Conservation (phyloP, 2,797 vertebrate species). For the Micropoecilia bifurca region DNA sequence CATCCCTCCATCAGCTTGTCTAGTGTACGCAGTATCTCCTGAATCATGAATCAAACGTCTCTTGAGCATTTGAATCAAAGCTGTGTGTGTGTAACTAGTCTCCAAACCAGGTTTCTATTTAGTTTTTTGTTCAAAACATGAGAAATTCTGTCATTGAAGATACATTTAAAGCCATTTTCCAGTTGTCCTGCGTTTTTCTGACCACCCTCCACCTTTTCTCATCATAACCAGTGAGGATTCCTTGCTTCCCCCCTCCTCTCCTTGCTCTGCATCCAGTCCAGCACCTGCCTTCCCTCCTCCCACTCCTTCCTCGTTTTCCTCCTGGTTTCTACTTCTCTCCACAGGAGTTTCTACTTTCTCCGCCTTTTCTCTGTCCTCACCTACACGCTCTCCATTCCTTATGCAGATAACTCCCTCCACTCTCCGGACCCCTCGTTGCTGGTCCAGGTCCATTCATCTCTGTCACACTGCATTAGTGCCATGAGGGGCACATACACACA, state of each 20-base stretch:
- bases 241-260: background rate
- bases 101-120: background rate
- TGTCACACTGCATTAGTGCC: slow-evolving; percentile 80
- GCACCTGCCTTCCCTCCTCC: slow-evolving; percentile 38
- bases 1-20: background rate
- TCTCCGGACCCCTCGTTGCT: slow-evolving; percentile 58
- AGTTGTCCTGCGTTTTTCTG: slow-evolving; percentile 15
- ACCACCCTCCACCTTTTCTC: slow-evolving; percentile 18
- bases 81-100: background rate
- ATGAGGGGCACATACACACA: slow-evolving; percentile 49
- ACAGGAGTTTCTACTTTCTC: slow-evolving; percentile 11
- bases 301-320: slow-evolving; percentile 9
- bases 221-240: slow-evolving; percentile 34
- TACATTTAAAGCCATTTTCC: background rate
- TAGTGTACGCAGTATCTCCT: background rate
- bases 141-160: background rate
- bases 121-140: background rate
- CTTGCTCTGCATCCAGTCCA: slow-evolving; percentile 3
- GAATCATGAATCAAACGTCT: no score
- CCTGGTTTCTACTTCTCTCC: slow-evolving; percentile 24
- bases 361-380: slow-evolving; percentile 28
- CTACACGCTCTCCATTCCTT: slow-evolving; percentile 34
- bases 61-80: background rate
- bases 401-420: slow-evolving; percentile 69
- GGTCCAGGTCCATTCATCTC: slow-evolving; percentile 80